phyloP scores from a whole-genome alignment of 2,888 invertebrate species.

The Drosophila diplacantha region DNA sequence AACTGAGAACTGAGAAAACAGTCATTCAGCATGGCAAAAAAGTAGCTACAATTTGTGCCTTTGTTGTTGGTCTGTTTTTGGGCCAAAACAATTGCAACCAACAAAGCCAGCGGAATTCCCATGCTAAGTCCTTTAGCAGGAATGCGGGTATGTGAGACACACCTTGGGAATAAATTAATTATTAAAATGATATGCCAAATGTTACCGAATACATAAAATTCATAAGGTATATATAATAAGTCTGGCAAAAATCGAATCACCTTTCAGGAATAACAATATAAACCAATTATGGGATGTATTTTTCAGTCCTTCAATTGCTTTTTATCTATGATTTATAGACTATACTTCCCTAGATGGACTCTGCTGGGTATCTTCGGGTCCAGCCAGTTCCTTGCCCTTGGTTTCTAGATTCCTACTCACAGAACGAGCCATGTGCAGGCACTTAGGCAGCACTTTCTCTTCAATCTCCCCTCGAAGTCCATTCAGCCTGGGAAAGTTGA shows the following conservation, averaged over 20 bases:
- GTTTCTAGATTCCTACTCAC: slow-evolving; percentile 3
- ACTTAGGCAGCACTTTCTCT: slow-evolving; percentile 23
- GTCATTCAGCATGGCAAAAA: slow-evolving; percentile 37
- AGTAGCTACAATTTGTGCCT: slow-evolving; percentile 30
- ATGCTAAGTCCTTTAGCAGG: neutral
- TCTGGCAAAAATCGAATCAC: neutral
- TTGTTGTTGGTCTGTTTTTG: slow-evolving; percentile 29
- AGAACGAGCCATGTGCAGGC: slow-evolving; percentile 24
- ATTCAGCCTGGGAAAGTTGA: slow-evolving; percentile 12
- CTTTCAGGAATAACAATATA: neutral
- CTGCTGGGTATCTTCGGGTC: neutral
- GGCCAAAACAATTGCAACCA: slow-evolving; percentile 42
- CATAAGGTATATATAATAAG: neutral
- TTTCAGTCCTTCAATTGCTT: neutral
- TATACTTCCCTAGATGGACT: neutral
- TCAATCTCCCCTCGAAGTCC: slow-evolving; percentile 2
- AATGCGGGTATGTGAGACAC: neutral
- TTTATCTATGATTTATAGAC: neutral
- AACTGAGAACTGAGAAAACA: slow-evolving; percentile 13
- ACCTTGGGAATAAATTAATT: neutral
- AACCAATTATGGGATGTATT: neutral
- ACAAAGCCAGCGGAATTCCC: slow-evolving; percentile 39
- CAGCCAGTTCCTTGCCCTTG: neutral
- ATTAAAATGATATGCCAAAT: neutral
- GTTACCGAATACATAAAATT: neutral